Evolutionary conservation across 2,888 invertebrate genomes (phyloP).

Genomic region (Alitta virens): DNA sequence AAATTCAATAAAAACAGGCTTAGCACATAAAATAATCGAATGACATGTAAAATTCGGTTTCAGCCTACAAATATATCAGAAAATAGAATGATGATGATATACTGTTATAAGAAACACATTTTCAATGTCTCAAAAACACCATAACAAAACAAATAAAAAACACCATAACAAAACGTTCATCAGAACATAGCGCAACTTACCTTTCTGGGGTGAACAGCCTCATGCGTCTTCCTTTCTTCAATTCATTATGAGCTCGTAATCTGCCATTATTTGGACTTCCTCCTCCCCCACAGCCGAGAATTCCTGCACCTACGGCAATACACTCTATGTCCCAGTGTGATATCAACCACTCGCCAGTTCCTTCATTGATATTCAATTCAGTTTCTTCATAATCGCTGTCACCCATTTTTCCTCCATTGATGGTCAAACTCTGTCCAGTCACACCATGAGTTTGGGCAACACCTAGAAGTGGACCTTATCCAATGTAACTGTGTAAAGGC

Average conservation of each 20-base stretch:
- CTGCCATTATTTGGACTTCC: slow-evolving; percentile 44
- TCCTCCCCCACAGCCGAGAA: slow-evolving; percentile 51
- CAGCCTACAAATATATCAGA: no score
- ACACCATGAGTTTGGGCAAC: neutral
- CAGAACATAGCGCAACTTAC: no score
- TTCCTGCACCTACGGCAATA: slow-evolving; percentile 47
- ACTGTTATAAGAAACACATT: no score
- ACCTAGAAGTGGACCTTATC: no score
- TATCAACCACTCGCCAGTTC: slow-evolving; percentile 42
- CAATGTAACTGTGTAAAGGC: no score
- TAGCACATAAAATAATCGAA: no score
- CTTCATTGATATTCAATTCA: slow-evolving; percentile 3
- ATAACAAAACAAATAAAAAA: no score
- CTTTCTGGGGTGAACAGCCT: slow-evolving; percentile 38
- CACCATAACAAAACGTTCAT: no score
- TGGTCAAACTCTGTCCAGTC: neutral
- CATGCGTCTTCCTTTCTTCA: slow-evolving; percentile 38
- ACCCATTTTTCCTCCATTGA: neutral
- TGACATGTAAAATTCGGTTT: no score
- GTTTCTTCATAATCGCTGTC: neutral
- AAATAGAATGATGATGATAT: no score
- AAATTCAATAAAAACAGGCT: no score
- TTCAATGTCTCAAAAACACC: no score
- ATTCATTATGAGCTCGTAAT: slow-evolving; percentile 31
- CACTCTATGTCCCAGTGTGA: slow-evolving; percentile 47